Base-by-base conservation (phyloP, 1,140 invertebrate genomes). In the Drosophila burlai region DNA sequence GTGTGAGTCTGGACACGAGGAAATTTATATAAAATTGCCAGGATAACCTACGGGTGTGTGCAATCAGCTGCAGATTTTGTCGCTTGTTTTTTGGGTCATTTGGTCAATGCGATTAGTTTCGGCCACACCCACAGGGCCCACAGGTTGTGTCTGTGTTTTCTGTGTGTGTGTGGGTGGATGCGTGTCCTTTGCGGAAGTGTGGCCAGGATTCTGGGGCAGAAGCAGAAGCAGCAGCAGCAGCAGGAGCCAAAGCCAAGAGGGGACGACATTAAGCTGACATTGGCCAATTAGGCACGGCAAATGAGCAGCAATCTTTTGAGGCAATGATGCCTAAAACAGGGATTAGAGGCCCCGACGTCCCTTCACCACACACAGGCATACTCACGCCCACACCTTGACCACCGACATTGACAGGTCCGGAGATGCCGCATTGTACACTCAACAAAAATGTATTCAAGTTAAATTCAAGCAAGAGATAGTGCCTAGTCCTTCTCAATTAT, bases 261-360 rank as follows among this genome's bases (percentile, higher is more conserved):
- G 66, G 82, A 62, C 47, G 79, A 81, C 85, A 90, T 85, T 90
- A 89, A 90, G 85, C 85, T 81, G 85, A 90, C 84, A 82, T 80
- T 85, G 85, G 85, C 85, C 85, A 89, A 89, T 89, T 89, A 90
- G 73, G 85, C 76, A 81, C 78, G 79, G 60, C 82, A 90, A 89
- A 90, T 89, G 81, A 90, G 67, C 85, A 90, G 85, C 85, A 90
- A 90, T 90, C 85, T 90, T 90, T 85, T 80, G 85, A 81, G 75
- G 76, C 85, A 90, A 76, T 89, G 85, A 87, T 89, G 83, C 83
- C 83, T 68, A 76, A 86, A 86, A 61, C 80, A 62, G 78, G 75
- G 68, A 72, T 73, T 64, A 54, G 45, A 68, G 73, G 55, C 42
- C 64, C 40, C 36, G 4, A 13, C 36, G 13, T 26, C 46, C 42